Conservation (phyloP, 1,140 invertebrate species). For the Cydia pomonella region DNA sequence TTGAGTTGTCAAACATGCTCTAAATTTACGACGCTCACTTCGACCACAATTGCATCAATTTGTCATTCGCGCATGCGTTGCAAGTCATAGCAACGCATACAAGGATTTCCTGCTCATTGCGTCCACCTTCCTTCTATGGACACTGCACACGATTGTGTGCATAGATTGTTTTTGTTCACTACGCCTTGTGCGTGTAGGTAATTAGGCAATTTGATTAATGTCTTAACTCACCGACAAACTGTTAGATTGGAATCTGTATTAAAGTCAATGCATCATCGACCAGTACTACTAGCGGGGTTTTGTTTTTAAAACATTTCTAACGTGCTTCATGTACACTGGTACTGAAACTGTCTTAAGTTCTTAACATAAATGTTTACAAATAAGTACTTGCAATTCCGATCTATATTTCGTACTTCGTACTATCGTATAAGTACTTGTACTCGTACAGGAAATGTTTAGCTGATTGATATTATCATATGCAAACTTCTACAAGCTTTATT, state of each 20-base stretch:
- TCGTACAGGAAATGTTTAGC: too few relatives aligned
- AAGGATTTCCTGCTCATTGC: conserved; percentile 46
- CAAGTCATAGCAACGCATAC: conserved; percentile 30
- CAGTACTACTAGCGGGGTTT: too few relatives aligned
- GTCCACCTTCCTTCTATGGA: conserved; percentile 39
- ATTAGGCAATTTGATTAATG: conserved; percentile 23
- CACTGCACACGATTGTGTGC: conserved; percentile 38
- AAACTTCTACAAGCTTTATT: too few relatives aligned
- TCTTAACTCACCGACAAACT: conserved; percentile 1
- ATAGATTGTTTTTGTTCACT: conserved; percentile 33
- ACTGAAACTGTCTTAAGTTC: too few relatives aligned
- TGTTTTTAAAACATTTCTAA: too few relatives aligned
- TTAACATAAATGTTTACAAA: too few relatives aligned
- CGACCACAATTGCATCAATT: conserved; percentile 24
- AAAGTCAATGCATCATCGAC: neutral
- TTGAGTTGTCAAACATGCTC: conserved; percentile 3
- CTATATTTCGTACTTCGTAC: too few relatives aligned
- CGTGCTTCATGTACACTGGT: too few relatives aligned
- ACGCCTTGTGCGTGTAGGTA: conserved; percentile 23
- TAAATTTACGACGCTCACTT: conserved; percentile 16
- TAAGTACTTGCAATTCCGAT: too few relatives aligned
- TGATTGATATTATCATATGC: too few relatives aligned
- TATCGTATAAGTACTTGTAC: too few relatives aligned
- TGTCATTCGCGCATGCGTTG: conserved; percentile 6
- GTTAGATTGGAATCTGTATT: conserved; percentile 8